These are phyloP conservation scores for Ptychodera flava DNA, from an alignment of 35 echinoderm and acorn worm genomes.

Conservation along the genomic window DNA sequence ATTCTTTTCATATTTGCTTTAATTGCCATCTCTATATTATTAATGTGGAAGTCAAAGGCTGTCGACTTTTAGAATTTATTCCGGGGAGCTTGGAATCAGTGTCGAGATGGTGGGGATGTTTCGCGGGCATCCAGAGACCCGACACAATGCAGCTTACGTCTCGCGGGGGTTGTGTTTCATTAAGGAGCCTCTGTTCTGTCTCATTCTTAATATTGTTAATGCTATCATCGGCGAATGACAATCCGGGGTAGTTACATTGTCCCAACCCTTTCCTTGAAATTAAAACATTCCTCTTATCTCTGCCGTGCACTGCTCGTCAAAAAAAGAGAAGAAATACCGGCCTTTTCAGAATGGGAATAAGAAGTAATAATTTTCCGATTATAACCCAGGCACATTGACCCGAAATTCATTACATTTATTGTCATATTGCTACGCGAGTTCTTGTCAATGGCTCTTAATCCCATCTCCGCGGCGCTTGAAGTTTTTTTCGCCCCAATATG, in stretches of 20 bases:
- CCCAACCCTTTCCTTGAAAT: not conserved
- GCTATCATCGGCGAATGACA: not conserved
- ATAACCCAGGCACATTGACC: not conserved
- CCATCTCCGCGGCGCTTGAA: no score
- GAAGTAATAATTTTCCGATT: not conserved
- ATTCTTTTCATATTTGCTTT: conserved; percentile 2
- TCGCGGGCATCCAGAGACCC: not conserved
- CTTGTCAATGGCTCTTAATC: no score
- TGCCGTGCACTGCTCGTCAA: not conserved
- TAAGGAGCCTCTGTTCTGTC: not conserved
- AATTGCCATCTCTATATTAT: not conserved
- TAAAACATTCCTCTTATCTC: not conserved
- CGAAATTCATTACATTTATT: not conserved
- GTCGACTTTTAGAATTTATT: not conserved
- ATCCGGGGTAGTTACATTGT: not conserved
- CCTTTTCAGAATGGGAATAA: not conserved
- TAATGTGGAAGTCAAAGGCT: not conserved
- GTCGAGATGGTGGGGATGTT: not conserved
- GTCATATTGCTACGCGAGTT: no score
- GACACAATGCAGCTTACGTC: not conserved
- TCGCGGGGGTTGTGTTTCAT: not conserved
- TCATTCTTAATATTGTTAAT: not conserved
- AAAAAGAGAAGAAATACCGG: not conserved
- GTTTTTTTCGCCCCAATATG: no score
- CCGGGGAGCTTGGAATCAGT: not conserved